Evolutionary conservation across 2,113 vertebrate genomes (phyloP).

Genomic region (Castor canadensis): DNA sequence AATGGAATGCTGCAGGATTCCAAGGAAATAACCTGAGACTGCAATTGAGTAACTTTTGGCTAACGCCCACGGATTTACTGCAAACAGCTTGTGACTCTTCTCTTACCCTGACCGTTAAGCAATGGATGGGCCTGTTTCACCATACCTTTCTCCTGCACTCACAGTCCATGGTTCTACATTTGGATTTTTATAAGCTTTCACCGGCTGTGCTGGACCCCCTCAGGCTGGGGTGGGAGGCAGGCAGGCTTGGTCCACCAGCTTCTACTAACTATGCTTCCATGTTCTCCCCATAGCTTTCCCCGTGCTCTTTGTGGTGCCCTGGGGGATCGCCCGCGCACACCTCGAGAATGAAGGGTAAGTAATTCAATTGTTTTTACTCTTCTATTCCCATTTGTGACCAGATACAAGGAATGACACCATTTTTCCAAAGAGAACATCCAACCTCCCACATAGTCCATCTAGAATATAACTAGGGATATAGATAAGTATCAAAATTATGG

Average conservation of each 20-base stretch:
- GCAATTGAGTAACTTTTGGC: neutral
- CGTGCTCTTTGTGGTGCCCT: slow-evolving; percentile 91
- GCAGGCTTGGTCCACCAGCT: neutral
- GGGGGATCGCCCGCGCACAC: slow-evolving; percentile 88
- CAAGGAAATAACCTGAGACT: neutral
- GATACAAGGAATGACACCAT: neutral
- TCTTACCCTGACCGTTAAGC: neutral
- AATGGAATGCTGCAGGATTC: neutral
- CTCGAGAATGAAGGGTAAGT: slow-evolving; percentile 93
- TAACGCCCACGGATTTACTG: neutral
- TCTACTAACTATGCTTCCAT: neutral
- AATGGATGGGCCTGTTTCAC: neutral
- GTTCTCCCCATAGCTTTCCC: slow-evolving; percentile 88
- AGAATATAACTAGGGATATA: neutral
- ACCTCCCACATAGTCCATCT: neutral
- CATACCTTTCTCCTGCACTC: neutral
- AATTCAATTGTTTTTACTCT: neutral
- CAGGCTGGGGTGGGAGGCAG: neutral
- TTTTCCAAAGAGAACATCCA: neutral
- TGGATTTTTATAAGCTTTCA: neutral
- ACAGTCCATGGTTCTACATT: neutral
- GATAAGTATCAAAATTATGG: neutral
- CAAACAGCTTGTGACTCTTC: neutral
- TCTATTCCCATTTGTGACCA: neutral
- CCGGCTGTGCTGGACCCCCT: neutral